Percentiles rank a stretch among this genome's conserved stretches.
phyloP scores from a whole-genome alignment of 2,113 vertebrate genomes.

The Prunella himalayana region DNA sequence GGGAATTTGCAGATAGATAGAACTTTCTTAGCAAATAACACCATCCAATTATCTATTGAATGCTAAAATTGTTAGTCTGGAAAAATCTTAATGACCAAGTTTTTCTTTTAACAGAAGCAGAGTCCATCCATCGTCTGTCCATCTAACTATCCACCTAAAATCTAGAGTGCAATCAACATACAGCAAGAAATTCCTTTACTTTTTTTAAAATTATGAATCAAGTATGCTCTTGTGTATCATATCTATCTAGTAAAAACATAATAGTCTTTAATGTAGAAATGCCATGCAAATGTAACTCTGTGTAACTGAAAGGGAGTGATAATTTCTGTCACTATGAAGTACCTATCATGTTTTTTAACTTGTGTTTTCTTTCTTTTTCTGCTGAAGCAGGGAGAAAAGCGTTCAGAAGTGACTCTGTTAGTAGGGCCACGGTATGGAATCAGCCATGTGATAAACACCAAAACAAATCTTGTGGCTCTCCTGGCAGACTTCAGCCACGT shows the following conservation, averaged over 20 bases:
- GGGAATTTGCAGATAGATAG: background rate
- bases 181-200: conserved; percentile 2
- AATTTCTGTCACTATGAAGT: background rate
- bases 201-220: background rate
- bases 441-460: conserved; percentile 97
- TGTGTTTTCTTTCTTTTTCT: conserved; percentile 5
- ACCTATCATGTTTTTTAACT: background rate
- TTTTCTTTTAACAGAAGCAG: conserved; percentile 1
- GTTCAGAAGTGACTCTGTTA: conserved; percentile 92
- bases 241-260: background rate
- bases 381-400: conserved; percentile 93
- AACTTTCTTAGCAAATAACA: background rate
- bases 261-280: background rate
- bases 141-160: background rate
- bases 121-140: background rate
- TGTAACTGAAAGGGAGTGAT: background rate
- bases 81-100: background rate
- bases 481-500: conserved; percentile 97
- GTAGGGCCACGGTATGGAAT: conserved; percentile 95
- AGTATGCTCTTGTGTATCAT: background rate
- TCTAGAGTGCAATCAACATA: background rate
- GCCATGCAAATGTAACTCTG: background rate
- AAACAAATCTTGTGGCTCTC: conserved; percentile 94
- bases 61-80: background rate
- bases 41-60: background rate